phyloP scores from a whole-genome alignment of 2,888 invertebrate species.

The Julus scanicus region DNA sequence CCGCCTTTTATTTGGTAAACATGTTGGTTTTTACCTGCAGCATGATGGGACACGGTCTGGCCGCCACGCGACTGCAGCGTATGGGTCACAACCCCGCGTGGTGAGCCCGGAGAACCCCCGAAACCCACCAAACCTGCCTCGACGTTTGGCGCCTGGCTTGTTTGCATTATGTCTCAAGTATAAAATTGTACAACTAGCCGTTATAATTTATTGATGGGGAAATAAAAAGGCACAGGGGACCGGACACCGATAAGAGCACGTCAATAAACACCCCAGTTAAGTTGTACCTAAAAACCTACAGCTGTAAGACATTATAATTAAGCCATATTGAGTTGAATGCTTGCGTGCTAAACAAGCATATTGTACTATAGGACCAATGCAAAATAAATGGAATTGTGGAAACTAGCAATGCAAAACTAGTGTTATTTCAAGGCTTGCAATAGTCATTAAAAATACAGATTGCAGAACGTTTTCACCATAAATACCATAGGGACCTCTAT shows the following conservation, averaged over 20 bases:
- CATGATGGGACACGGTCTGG: neutral
- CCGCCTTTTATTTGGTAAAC: constrained; percentile 41
- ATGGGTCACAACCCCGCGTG: neutral
- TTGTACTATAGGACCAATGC: too few species aligned
- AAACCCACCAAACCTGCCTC: neutral
- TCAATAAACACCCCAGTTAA: too few species aligned
- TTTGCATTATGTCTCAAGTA: neutral
- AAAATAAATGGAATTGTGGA: too few species aligned
- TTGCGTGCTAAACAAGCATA: neutral
- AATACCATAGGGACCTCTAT: too few species aligned
- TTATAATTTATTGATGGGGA: neutral
- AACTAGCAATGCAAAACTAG: too few species aligned
- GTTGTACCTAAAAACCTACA: too few species aligned
- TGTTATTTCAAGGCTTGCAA: too few species aligned
- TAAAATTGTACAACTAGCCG: neutral
- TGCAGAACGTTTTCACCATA: too few species aligned
- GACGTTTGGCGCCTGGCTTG: neutral
- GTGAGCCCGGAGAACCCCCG: neutral
- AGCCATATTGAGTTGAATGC: too few species aligned
- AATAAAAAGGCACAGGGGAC: neutral
- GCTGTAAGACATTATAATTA: too few species aligned
- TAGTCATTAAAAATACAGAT: too few species aligned
- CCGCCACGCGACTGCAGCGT: neutral
- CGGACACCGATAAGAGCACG: neutral
- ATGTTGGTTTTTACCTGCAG: neutral